phyloP scores from a whole-genome alignment of 1,140 invertebrate species.

The Agrilus planipennis region DNA sequence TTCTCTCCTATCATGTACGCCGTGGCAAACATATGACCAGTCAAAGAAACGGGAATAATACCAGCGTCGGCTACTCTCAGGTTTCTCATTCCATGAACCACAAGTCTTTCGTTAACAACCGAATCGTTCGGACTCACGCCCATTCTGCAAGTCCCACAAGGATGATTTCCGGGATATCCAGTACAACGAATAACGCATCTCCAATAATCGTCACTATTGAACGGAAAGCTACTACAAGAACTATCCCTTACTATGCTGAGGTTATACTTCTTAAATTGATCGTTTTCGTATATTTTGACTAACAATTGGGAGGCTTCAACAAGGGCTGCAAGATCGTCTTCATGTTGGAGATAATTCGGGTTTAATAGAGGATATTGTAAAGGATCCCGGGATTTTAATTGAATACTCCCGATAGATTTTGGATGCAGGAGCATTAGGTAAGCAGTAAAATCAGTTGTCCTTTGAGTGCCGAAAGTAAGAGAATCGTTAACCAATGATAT shows the following conservation, averaged over 20 bases:
- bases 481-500: no score
- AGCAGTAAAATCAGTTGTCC: slow-evolving; percentile 14
- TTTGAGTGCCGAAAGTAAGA: slow-evolving; percentile 7
- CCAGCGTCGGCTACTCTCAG: slow-evolving; percentile 36
- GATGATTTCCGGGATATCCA: slow-evolving; percentile 41
- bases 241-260: slow-evolving; percentile 35
- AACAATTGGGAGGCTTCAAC: no score
- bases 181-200: slow-evolving; percentile 36
- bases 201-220: slow-evolving; percentile 41
- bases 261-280: slow-evolving; percentile 25
- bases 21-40: slow-evolving; percentile 36
- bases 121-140: slow-evolving; percentile 29
- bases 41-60: slow-evolving; percentile 24
- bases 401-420: slow-evolving; percentile 48
- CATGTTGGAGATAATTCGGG: slow-evolving; percentile 45
- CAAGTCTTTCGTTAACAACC: slow-evolving; percentile 34
- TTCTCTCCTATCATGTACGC: slow-evolving; percentile 43
- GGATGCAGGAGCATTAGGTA: slow-evolving; percentile 61
- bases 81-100: slow-evolving; percentile 30
- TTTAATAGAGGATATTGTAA: slow-evolving; percentile 50
- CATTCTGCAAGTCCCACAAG: slow-evolving; percentile 46
- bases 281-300: no score
- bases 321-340: no score
- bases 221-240: slow-evolving; percentile 32
- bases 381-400: slow-evolving; percentile 45